Base-by-base conservation (phyloP, 2,888 invertebrate species). In the Leucozona laternaria region DNA sequence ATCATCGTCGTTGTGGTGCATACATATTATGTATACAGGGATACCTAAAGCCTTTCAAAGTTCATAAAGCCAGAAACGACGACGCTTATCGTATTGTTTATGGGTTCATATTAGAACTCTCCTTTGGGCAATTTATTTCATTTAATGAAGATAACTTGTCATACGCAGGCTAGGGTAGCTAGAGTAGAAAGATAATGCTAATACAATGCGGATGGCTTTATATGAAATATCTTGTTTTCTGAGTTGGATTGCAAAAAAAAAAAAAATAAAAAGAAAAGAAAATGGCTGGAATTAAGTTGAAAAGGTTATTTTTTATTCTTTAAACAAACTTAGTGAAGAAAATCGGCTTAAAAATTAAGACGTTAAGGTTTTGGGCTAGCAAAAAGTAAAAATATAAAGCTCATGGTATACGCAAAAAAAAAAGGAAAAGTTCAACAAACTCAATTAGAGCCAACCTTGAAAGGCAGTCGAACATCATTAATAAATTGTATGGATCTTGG, bases 131-230 rank as follows among this genome's bases (percentile, higher is more conserved):
- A 86, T 86, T 82, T 86, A 86, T 86, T 86, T 86, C 70, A 79
- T 86, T 86, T 86, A 86, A 86, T 82, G 86, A 86, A 86, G 86
- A 86, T 79, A 86, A 86, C 82, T 82, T 86, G 86, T 86, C 86
- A 86, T 75, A 86, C 75, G 66, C 78, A 86, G 68, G 73, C 82
- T 75, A 78, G 78, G 58, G 45, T 45, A 58, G 13, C 50, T 50
- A 22, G 13, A 15, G 25, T 25, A 50, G 43, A 77, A 80, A 62
- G 57, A 40, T 53, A 70, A 81, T 77, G 57, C 77, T 80, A 80
- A 77, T 72, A 72, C 76, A 80, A 76, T 50, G 40, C 58, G 66
- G 71, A 58, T n/a, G 66, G 66, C 66, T 71, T 66, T 53, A 71
- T 66, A 53, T 84, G 72, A 84, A 80, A 84, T 85, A 85, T 80